A percentile compares a stretch with the other conserved stretches of the same genome.
Evolutionary conservation across 2,797 vertebrate species (phyloP).

Genomic region (Mus caroli): DNA sequence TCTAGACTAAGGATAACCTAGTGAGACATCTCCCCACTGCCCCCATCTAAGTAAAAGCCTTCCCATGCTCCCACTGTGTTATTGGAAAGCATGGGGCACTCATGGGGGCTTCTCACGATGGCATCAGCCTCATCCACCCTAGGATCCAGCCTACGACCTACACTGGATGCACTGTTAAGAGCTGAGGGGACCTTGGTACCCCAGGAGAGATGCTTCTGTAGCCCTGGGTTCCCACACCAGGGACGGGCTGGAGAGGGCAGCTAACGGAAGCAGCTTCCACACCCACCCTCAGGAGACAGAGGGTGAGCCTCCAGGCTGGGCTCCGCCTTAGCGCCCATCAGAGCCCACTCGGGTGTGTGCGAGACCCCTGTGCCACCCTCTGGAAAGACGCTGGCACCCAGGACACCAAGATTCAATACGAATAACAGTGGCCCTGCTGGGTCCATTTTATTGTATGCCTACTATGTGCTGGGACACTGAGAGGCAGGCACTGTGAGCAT

Average conservation of each 20-base stretch:
- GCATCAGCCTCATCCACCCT: background rate
- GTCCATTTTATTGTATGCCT: background rate
- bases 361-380: background rate
- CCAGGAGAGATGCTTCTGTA: background rate
- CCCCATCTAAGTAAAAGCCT: background rate
- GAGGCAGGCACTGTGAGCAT: background rate
- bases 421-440: background rate
- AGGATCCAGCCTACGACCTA: background rate
- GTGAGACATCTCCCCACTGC: too few relatives aligned
- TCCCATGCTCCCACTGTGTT: background rate
- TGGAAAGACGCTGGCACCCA: background rate
- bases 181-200: background rate
- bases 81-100: background rate
- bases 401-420: background rate
- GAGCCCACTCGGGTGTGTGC: fast-evolving
- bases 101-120: background rate
- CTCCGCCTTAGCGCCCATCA: too few relatives aligned
- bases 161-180: fast-evolving
- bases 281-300: background rate
- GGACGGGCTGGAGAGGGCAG: too few relatives aligned
- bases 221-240: background rate
- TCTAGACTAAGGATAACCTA: background rate
- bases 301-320: too few relatives aligned
- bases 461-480: background rate
- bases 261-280: background rate